Evolutionary conservation across 2,113 vertebrate genomes (phyloP).

Genomic region (Caretta caretta): DNA sequence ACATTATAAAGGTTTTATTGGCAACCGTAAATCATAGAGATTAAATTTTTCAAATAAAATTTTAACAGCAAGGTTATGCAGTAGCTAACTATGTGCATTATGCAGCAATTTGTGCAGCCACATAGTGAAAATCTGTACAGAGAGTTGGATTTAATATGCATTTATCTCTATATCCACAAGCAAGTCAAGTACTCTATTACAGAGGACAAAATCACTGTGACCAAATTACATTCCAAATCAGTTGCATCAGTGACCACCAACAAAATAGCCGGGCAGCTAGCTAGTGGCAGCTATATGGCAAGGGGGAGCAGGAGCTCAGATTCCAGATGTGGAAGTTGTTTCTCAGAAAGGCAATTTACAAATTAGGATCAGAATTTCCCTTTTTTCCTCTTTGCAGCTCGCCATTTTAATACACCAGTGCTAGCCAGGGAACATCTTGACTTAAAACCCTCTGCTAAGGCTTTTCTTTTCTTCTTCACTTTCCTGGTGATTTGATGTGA

Average conservation of each 20-base stretch:
- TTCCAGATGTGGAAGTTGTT: background rate
- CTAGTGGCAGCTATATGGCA: background rate
- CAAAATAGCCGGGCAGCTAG: background rate
- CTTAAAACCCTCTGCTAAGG: background rate
- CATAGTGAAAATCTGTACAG: background rate
- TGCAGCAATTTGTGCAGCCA: background rate
- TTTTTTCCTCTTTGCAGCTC: background rate
- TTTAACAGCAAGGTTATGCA: background rate
- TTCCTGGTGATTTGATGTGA: background rate
- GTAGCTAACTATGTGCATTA: background rate
- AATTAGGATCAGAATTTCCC: background rate
- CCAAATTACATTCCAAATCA: background rate
- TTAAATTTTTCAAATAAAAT: background rate
- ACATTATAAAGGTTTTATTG: background rate
- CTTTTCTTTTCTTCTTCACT: background rate
- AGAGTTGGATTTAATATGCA: background rate
- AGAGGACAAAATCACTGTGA: background rate
- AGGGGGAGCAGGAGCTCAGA: background rate
- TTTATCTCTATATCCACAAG: background rate
- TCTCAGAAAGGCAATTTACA: background rate
- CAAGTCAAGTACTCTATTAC: background rate
- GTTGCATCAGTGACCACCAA: background rate
- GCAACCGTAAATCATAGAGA: background rate
- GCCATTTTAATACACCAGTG: background rate
- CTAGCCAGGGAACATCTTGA: accelerated